Evolutionary conservation across 1,140 invertebrate species (phyloP).

Genomic region (Manduca sexta): DNA sequence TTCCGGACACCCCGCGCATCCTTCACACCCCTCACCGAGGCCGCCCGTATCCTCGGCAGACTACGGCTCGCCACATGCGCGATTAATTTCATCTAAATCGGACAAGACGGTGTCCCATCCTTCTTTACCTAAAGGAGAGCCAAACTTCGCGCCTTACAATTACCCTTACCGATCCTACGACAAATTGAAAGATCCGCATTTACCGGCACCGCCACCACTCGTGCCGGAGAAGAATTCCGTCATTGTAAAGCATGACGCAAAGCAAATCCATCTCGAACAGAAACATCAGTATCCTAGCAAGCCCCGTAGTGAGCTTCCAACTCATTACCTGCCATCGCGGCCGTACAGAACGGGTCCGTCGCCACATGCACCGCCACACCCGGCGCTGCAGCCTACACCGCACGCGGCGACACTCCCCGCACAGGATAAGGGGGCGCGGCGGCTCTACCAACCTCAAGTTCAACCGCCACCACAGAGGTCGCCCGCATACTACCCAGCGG

Average conservation of each 20-base stretch:
- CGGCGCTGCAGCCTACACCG: slow-evolving; percentile 69
- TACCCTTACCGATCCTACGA: slow-evolving; percentile 62
- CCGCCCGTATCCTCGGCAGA: slow-evolving; percentile 63
- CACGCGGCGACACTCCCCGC: slow-evolving; percentile 76
- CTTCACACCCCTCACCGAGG: slow-evolving; percentile 52
- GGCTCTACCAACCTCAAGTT: slow-evolving; percentile 82
- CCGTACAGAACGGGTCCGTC: slow-evolving; percentile 76
- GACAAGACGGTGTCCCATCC: slow-evolving; percentile 75
- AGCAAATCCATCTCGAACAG: slow-evolving; percentile 74
- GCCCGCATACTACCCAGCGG: slow-evolving; percentile 73
- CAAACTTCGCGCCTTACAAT: slow-evolving; percentile 82
- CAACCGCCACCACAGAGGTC: slow-evolving; percentile 84
- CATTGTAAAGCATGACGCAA: slow-evolving; percentile 84
- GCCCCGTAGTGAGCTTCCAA: slow-evolving; percentile 74
- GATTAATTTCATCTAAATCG: slow-evolving; percentile 57
- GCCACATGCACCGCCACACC: slow-evolving; percentile 64
- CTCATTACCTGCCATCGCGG: slow-evolving; percentile 76
- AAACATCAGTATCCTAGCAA: slow-evolving; percentile 79
- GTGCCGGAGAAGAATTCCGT: slow-evolving; percentile 83
- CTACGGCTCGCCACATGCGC: slow-evolving; percentile 37
- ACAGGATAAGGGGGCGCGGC: slow-evolving; percentile 73
- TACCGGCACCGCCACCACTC: slow-evolving; percentile 76
- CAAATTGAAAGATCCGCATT: slow-evolving; percentile 73
- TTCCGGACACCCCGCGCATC: slow-evolving; percentile 23
- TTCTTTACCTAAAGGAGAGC: slow-evolving; percentile 80